Conservation (phyloP, 2,113 vertebrate genomes). For the Laticauda laticaudata region DNA sequence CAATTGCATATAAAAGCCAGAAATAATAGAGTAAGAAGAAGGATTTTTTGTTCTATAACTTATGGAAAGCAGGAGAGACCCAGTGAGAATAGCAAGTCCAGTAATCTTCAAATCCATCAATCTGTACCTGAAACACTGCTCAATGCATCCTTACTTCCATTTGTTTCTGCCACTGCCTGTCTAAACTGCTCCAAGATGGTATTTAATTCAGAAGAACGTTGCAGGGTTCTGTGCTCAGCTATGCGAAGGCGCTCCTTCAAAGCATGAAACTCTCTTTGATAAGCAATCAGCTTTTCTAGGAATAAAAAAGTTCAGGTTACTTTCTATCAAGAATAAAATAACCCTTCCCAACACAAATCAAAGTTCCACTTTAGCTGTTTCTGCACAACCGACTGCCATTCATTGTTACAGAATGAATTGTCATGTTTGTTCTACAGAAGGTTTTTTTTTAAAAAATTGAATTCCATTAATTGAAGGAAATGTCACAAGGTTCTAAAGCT, state of each 20-base stretch:
- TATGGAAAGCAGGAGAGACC: not conserved
- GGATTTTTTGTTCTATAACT: not conserved
- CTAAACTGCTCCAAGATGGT: constrained; percentile 91
- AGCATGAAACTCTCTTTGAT: constrained; percentile 94
- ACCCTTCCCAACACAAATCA: not conserved
- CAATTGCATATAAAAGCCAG: not conserved
- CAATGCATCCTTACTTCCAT: constrained; percentile 85
- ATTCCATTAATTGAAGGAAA: not conserved
- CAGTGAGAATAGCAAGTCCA: not conserved
- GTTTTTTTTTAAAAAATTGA: not conserved
- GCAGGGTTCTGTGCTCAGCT: constrained; percentile 92
- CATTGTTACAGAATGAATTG: not conserved
- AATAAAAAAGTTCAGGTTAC: not conserved
- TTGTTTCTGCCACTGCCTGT: constrained; percentile 87
- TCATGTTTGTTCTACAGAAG: not conserved
- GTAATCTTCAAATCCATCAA: not conserved
- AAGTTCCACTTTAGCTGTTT: not conserved
- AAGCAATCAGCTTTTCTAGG: constrained; percentile 90
- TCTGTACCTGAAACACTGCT: constrained; percentile 87
- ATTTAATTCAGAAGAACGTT: constrained; percentile 93
- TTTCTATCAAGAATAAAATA: not conserved
- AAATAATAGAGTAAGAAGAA: not conserved
- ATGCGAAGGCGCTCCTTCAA: constrained; percentile 94
- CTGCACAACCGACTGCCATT: not conserved
- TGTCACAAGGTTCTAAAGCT: not conserved